A percentile compares a stretch with the other conserved stretches of the same genome.
Conservation (phyloP, 2,797 vertebrate species). For the Acanthopagrus latus region DNA sequence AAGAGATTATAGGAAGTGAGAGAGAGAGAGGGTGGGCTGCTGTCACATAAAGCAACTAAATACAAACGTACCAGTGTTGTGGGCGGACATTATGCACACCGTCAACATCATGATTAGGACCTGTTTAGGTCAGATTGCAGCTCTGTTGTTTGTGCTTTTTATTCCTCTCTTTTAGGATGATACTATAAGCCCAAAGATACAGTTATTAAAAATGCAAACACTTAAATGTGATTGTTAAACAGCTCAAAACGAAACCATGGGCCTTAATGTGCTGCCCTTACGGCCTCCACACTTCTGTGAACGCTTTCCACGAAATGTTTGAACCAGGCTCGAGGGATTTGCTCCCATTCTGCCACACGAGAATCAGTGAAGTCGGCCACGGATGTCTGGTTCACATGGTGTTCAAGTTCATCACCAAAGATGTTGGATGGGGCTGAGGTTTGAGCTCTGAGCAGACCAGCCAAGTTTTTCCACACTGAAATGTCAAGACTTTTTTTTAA, state of each 20-base stretch:
- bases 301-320: neutral
- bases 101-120: constrained; percentile 13
- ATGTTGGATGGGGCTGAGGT: neutral
- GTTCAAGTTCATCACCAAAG: neutral
- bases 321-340: constrained; percentile 2
- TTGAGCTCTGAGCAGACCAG: neutral
- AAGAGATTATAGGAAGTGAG: neutral
- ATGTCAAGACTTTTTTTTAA: neutral
- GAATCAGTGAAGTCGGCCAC: neutral
- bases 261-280: neutral
- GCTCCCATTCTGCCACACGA: neutral
- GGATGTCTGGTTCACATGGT: neutral
- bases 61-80: constrained; percentile 26
- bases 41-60: constrained; percentile 23
- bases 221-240: neutral
- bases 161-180: neutral
- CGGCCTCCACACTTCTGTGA: neutral
- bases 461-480: neutral
- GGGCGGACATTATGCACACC: constrained; percentile 13
- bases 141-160: constrained; percentile 7
- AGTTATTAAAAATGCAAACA: neutral
- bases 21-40: neutral
- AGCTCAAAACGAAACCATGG: neutral
- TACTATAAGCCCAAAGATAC: neutral
- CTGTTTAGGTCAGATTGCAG: constrained; percentile 11